phyloP scores from a whole-genome alignment of 2,888 invertebrate species.

The Brachyopa scutellaris region DNA sequence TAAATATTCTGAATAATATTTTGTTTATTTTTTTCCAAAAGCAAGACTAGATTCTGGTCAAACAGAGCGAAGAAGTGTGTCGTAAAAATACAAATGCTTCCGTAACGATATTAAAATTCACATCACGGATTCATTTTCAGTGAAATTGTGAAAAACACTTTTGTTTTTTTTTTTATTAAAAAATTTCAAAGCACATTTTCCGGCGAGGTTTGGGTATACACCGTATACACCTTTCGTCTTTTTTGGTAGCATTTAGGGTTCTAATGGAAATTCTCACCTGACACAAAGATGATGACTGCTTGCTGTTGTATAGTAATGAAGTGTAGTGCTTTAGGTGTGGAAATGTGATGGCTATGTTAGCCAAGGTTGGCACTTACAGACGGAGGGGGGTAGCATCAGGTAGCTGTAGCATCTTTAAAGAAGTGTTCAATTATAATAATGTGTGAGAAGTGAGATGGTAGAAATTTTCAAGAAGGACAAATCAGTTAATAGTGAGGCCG shows the following conservation, averaged over 20 bases:
- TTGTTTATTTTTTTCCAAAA: neutral
- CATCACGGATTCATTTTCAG: slow-evolving; percentile 42
- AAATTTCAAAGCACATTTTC: slow-evolving; percentile 38
- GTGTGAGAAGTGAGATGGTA: no score
- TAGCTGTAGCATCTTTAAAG: neutral
- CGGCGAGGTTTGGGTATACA: slow-evolving; percentile 14
- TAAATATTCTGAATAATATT: slow-evolving; percentile 39
- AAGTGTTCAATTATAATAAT: slow-evolving; percentile 31
- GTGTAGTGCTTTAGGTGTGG: slow-evolving; percentile 16
- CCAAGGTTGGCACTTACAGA: slow-evolving; percentile 23
- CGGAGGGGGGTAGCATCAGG: neutral
- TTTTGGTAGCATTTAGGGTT: slow-evolving; percentile 37
- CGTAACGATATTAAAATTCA: slow-evolving; percentile 35
- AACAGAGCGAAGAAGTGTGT: neutral
- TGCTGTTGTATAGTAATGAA: slow-evolving; percentile 45
- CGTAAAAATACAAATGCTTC: slow-evolving; percentile 13
- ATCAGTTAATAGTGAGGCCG: no score
- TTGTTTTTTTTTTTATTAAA: slow-evolving; percentile 4
- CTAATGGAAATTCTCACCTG: slow-evolving; percentile 58
- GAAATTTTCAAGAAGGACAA: no score
- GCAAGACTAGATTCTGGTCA: slow-evolving; percentile 5
- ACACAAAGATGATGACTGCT: slow-evolving; percentile 44
- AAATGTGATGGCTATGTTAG: slow-evolving; percentile 4
- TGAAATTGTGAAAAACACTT: slow-evolving; percentile 37
- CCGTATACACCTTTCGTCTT: slow-evolving; percentile 10